phyloP scores from a whole-genome alignment of 2,797 vertebrate species.

The Lithobates pipiens region DNA sequence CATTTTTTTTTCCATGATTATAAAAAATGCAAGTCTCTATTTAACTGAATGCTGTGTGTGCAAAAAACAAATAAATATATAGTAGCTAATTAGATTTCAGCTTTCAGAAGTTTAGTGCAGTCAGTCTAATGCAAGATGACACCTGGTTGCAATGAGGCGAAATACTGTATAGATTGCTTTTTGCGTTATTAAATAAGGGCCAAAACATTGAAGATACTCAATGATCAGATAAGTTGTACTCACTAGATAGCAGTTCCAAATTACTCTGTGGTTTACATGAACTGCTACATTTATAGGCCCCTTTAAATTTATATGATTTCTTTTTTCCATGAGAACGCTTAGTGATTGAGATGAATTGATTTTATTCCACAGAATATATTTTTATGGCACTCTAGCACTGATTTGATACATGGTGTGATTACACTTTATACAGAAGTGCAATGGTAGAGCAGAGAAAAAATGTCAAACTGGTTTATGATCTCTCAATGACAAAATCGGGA shows the following conservation, averaged over 20 bases:
- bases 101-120: neutral
- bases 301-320: slow-evolving; percentile 7
- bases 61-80: no score
- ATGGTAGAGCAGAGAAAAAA: slow-evolving; percentile 32
- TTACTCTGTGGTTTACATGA: neutral
- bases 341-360: slow-evolving; percentile 43
- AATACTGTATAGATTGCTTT: neutral
- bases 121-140: neutral
- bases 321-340: slow-evolving; percentile 32
- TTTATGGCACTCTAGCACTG: slow-evolving; percentile 41
- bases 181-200: neutral
- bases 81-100: no score
- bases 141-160: no score
- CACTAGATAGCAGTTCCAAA: neutral
- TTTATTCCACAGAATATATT: slow-evolving; percentile 44
- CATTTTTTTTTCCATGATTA: no score
- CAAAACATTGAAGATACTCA: neutral
- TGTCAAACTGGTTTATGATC: slow-evolving; percentile 60
- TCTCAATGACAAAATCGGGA: slow-evolving; percentile 59
- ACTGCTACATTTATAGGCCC: slow-evolving; percentile 18
- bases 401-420: slow-evolving; percentile 46
- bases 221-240: neutral
- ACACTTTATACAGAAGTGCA: slow-evolving; percentile 45
- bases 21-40: no score
- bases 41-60: no score